A percentile compares a stretch with the other conserved stretches of the same genome.
Evolutionary conservation across 2,113 vertebrate genomes (phyloP).

Genomic region (Tapirus terrestris): DNA sequence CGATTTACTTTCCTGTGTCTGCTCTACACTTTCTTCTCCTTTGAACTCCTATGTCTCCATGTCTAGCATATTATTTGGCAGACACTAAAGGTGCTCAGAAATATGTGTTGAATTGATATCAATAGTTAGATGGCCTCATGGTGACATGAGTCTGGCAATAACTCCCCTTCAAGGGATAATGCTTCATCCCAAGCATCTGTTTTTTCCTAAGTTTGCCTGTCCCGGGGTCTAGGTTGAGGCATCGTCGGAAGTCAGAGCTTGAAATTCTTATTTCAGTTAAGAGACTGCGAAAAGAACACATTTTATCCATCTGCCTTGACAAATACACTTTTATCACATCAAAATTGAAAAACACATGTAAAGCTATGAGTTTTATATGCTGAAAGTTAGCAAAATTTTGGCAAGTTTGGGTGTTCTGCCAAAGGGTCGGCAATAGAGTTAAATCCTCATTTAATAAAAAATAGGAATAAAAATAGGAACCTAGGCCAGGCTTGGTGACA

Average conservation of each 20-base stretch:
- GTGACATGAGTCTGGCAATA: background rate
- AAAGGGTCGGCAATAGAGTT: background rate
- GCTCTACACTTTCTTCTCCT: background rate
- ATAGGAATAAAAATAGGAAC: background rate
- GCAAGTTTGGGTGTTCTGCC: background rate
- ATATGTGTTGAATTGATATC: rapidly evolving
- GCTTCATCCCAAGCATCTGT: background rate
- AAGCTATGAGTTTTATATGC: background rate
- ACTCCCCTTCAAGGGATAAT: background rate
- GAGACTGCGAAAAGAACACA: background rate
- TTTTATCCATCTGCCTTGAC: background rate
- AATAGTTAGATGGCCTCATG: rapidly evolving
- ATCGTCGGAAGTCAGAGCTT: background rate
- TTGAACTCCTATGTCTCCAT: background rate
- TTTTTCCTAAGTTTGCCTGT: background rate
- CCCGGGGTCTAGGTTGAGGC: background rate
- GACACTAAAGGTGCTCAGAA: background rate
- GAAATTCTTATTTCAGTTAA: background rate
- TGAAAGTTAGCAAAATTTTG: background rate
- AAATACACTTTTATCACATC: background rate
- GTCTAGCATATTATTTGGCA: background rate
- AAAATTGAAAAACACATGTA: background rate
- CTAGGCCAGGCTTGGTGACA: background rate
- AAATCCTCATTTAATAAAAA: background rate
- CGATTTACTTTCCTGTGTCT: no score